Conservation (phyloP, 2,888 invertebrate species). For the Pinctada fucata region DNA sequence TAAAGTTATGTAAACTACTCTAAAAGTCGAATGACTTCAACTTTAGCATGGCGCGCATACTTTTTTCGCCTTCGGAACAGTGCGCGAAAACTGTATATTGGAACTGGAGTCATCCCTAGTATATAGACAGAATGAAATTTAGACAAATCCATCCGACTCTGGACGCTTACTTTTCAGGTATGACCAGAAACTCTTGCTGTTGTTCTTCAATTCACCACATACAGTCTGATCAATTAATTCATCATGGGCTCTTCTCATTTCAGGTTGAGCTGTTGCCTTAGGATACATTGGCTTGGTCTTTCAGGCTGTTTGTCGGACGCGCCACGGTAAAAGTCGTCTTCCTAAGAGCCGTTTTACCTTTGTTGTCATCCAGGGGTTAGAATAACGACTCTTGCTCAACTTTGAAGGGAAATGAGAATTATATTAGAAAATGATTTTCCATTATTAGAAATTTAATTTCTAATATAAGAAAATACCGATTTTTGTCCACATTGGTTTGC, state of each 20-base stretch:
- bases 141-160: background rate
- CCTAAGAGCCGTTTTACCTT: background rate
- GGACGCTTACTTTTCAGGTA: background rate
- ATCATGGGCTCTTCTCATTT: background rate
- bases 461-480: too few species aligned
- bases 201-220: background rate
- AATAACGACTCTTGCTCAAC: background rate
- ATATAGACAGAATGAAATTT: too few species aligned
- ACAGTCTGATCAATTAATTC: background rate
- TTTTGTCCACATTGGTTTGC: too few species aligned
- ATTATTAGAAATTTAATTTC: too few species aligned
- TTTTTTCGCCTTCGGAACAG: too few species aligned
- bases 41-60: too few species aligned
- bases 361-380: background rate
- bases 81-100: too few species aligned
- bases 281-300: background rate
- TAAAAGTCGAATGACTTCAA: too few species aligned
- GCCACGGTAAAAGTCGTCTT: background rate
- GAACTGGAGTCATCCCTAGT: too few species aligned
- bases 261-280: background rate
- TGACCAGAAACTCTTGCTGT: conserved; percentile 2
- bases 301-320: background rate
- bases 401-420: background rate
- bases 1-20: too few species aligned
- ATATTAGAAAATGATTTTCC: too few species aligned